phyloP scores from a whole-genome alignment of 2,888 invertebrate species.

The Prosapia bicincta region DNA sequence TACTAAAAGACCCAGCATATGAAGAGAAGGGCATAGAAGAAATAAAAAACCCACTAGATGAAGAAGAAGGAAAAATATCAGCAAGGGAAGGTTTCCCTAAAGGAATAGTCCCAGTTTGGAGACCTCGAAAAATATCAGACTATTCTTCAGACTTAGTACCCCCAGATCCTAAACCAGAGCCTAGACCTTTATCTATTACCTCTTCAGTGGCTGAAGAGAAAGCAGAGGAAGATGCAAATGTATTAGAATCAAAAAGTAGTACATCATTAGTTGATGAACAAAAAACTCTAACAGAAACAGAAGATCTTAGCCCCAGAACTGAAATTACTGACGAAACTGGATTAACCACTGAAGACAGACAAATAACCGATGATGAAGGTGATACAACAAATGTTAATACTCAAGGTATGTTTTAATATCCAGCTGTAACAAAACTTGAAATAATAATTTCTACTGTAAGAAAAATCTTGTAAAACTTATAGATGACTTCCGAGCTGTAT shows the following conservation, averaged over 20 bases:
- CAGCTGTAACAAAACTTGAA: no score
- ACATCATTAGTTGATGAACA: background rate
- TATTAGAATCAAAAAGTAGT: background rate
- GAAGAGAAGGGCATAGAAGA: constrained; percentile 51
- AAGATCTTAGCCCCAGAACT: background rate
- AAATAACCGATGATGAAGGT: no score
- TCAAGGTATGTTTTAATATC: no score
- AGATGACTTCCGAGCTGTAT: no score
- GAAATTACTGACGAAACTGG: background rate
- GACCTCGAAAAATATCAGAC: constrained; percentile 27
- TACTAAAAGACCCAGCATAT: constrained; percentile 56
- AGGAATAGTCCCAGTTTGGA: constrained; percentile 33
- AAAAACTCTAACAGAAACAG: background rate
- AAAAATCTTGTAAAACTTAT: no score
- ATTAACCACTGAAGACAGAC: background rate
- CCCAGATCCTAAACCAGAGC: constrained; percentile 4
- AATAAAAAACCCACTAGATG: constrained; percentile 44
- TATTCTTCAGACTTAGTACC: constrained; percentile 11
- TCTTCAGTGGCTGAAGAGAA: background rate
- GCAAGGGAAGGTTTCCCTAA: constrained; percentile 19
- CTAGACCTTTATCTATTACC: constrained; percentile 8
- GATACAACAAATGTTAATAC: no score
- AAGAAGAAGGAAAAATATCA: constrained; percentile 26
- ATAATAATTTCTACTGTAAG: no score
- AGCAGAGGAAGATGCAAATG: no score